phyloP scores from a whole-genome alignment of 2,113 vertebrate species.

The Callaeas wilsoni region DNA sequence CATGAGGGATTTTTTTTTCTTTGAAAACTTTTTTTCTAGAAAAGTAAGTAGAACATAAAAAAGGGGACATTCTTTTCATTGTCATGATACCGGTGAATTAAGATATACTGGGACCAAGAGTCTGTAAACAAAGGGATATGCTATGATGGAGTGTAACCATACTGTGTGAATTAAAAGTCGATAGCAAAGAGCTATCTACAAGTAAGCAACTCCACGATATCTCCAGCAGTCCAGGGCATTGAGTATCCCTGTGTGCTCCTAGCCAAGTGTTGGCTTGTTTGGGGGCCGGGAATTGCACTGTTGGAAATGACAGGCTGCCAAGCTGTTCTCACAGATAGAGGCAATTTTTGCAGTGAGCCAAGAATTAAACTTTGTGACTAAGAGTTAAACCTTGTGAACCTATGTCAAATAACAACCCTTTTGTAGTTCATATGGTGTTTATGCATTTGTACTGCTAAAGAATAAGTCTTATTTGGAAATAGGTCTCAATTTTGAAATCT shows the following conservation, averaged over 20 bases:
- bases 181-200: neutral
- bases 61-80: neutral
- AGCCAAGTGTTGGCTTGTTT: neutral
- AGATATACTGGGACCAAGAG: neutral
- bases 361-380: neutral
- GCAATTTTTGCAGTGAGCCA: neutral
- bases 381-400: neutral
- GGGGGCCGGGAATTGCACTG: neutral
- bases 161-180: neutral
- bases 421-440: neutral
- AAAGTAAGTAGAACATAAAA: neutral
- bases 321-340: neutral
- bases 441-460: neutral
- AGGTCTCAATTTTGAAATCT: neutral
- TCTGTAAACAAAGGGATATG: neutral
- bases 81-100: neutral
- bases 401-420: neutral
- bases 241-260: neutral
- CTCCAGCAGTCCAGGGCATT: neutral
- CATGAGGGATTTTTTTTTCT: neutral
- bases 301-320: neutral
- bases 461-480: neutral
- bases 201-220: neutral
- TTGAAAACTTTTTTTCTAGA: neutral
- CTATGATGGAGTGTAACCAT: neutral